Conservation (phyloP, 2,113 vertebrate genomes). For the Anoura caudifer region DNA sequence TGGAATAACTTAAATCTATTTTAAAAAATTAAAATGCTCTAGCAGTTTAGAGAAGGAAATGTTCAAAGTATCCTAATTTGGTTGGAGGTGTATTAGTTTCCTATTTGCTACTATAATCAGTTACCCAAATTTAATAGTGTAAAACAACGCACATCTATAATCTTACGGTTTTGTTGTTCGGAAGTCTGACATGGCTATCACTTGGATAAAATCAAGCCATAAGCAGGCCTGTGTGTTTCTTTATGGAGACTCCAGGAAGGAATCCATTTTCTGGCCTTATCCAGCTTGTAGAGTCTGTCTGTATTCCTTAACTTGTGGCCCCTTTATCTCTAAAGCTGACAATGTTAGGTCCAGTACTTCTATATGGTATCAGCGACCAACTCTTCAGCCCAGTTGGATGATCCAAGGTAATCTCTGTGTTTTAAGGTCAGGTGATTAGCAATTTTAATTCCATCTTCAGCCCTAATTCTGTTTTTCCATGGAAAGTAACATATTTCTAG, state of each 20-base stretch:
- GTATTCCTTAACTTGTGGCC: not conserved
- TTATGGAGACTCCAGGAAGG: not conserved
- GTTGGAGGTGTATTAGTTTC: not conserved
- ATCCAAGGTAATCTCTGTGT: not conserved
- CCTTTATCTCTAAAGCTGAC: not conserved
- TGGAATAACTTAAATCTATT: not conserved
- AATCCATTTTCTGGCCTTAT: not conserved
- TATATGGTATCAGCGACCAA: not conserved
- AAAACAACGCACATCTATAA: not conserved
- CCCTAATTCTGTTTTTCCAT: not conserved
- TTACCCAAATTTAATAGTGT: not conserved
- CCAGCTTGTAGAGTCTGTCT: not conserved
- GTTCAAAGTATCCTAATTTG: not conserved
- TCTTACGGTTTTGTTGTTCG: not conserved
- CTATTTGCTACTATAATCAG: not conserved
- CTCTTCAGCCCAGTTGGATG: not conserved
- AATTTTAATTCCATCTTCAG: not conserved
- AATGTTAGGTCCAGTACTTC: not conserved
- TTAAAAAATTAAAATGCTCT: not conserved
- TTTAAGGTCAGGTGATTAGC: not conserved
- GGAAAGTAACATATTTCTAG: not conserved
- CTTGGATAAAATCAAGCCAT: not conserved
- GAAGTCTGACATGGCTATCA: not conserved
- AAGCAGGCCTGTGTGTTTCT: not conserved
- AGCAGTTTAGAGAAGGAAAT: not conserved